Evolutionary conservation across 2,797 vertebrate genomes (phyloP), one percentile per base, ranked within the genome.

Genomic region (Thalassophryne amazonica): DNA sequence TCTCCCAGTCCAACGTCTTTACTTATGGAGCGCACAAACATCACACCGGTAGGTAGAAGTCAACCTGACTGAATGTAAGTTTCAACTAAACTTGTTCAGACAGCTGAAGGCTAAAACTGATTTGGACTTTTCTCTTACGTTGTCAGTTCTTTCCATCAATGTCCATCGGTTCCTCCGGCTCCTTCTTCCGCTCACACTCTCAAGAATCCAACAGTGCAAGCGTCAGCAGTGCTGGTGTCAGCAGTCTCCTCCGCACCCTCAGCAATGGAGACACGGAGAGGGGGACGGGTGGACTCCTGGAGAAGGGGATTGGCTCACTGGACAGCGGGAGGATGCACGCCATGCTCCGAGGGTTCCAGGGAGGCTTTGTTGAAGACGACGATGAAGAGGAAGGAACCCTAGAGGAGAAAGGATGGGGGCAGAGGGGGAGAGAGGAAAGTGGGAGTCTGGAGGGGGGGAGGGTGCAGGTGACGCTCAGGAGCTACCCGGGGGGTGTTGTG

Each of bases 151-250:
- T 96, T 91, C 88, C 93, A 62, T 94, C 95, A 45, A 82, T 97
- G 90, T 90, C 90, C 81, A 91, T 97, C 73, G 73, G 85, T 3
- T 93, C 94, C 86, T 86, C 94, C 33, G 93, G 94, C 81, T 95
- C 93, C 68, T 99, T 96, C 92, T 98, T 95, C 91, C 94, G 96
- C 88, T 94, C 95, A 76, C 95, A 95, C 89, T 95, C 95, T 91
- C 95, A 97, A 92, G 95, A 98, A 85, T 96, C 94, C 85, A 98
- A 95, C 84, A 95, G 93, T 80, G 87, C 93, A 53, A 93, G 94
- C 86, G 87, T 94, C 69, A 97, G 92, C 92, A 97, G 96, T 64
- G 92, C 93, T 69, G 91, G 94, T 75, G 90, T 88, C 55, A 86
- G 84, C 72, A 62, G 56, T 23, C 71, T 89, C 57, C 74, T 89